These are phyloP conservation scores for Gasterosteus nipponicus DNA, from an alignment of 2,113 vertebrate genomes.

Conservation along the genomic window DNA sequence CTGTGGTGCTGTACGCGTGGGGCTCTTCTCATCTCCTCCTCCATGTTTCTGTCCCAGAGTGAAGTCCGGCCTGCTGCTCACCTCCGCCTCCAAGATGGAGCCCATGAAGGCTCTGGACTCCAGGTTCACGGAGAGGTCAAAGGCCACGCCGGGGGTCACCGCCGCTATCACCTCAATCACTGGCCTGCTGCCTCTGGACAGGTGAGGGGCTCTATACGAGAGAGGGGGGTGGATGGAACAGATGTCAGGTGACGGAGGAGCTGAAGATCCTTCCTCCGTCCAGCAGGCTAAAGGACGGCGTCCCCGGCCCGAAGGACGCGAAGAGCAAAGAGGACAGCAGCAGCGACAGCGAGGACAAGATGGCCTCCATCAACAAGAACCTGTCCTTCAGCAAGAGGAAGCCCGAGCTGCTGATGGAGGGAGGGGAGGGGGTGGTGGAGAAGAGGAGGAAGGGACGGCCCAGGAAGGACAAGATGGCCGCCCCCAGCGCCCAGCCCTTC, in stretches of 20 bases:
- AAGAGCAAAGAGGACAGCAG: constrained; percentile 92
- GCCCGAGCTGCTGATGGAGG: constrained; percentile 84
- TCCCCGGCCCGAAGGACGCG: constrained; percentile 83
- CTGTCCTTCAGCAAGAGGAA: constrained; percentile 88
- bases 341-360: constrained; percentile 96
- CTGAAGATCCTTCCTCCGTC: rapidly evolving
- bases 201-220: constrained; percentile 72
- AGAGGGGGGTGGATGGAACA: not conserved
- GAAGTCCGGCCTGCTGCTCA: constrained; percentile 84
- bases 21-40: not conserved
- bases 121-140: constrained; percentile 96
- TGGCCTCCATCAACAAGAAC: constrained; percentile 86
- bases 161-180: constrained; percentile 82
- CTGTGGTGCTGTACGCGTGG: not conserved
- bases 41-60: constrained; percentile 59
- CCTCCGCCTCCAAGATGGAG: constrained; percentile 92
- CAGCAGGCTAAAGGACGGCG: constrained; percentile 85
- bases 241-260: not conserved
- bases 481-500: constrained; percentile 82
- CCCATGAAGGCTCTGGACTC: constrained; percentile 98
- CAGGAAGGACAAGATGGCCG: constrained; percentile 91
- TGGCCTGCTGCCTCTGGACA: constrained; percentile 85
- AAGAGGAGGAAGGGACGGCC: constrained; percentile 97
- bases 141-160: constrained; percentile 89
- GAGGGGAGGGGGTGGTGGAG: constrained; percentile 86